phyloP scores from a whole-genome alignment of 2,113 vertebrate genomes.

The Morone chrysops region DNA sequence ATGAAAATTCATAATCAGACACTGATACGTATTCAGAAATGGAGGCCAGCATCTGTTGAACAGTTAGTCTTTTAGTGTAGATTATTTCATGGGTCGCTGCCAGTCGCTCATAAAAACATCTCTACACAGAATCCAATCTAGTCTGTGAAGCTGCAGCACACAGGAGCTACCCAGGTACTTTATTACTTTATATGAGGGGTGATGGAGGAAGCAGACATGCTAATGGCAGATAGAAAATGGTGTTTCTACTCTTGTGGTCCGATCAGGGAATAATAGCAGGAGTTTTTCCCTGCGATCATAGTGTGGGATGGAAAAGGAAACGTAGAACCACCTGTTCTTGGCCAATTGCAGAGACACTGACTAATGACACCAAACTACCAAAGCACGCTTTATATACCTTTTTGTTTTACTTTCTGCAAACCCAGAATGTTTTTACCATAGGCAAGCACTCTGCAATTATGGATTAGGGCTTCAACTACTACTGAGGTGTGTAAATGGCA shows the following conservation, averaged over 20 bases:
- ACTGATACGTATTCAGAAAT: not conserved
- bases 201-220: constrained; percentile 11
- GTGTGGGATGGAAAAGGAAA: constrained; percentile 33
- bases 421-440: not conserved
- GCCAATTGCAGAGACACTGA: not conserved
- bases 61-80: not conserved
- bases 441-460: not conserved
- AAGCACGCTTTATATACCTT: not conserved
- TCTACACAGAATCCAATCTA: not conserved
- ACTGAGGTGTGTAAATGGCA: not conserved
- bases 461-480: not conserved
- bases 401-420: not conserved
- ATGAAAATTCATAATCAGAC: not conserved
- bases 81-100: not conserved
- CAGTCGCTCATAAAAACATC: not conserved
- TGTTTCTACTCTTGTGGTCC: not conserved
- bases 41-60: not conserved
- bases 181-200: not conserved
- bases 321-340: not conserved
- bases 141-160: not conserved
- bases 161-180: not conserved
- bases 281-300: not conserved
- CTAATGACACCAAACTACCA: not conserved
- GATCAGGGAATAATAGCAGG: not conserved
- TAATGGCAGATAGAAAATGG: constrained; percentile 9